A percentile compares a stretch with the other conserved stretches of the same genome.
These are phyloP conservation scores for Todiramphus saurophagus DNA, from an alignment of 2,113 vertebrate genomes.

Conservation along the genomic window DNA sequence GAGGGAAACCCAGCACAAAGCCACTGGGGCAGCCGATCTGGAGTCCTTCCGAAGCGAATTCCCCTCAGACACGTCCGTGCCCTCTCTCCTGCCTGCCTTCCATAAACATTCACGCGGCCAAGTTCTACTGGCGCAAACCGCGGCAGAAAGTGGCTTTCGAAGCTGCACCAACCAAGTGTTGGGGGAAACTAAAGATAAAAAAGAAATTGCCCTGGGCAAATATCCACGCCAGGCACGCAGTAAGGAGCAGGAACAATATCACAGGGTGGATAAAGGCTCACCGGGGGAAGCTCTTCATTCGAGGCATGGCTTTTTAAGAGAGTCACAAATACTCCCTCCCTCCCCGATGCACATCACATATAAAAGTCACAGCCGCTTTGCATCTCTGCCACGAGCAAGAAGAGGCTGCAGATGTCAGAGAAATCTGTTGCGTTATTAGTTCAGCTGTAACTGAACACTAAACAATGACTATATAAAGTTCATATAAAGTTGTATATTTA, in stretches of 20 bases:
- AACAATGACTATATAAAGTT: not conserved
- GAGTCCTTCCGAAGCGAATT: not conserved
- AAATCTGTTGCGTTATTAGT: not conserved
- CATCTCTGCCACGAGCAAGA: not conserved
- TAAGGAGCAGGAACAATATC: rapidly evolving
- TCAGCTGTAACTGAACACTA: not conserved
- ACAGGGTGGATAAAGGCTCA: not conserved
- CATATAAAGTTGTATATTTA: not conserved
- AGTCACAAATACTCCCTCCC: not conserved
- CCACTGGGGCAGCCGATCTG: not conserved
- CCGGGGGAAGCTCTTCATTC: not conserved
- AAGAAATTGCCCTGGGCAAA: not conserved
- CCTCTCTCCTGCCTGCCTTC: not conserved
- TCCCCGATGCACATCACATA: rapidly evolving
- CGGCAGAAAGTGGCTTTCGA: not conserved
- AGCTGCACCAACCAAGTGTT: not conserved
- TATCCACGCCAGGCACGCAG: not conserved
- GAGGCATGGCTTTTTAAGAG: not conserved
- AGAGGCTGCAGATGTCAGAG: not conserved
- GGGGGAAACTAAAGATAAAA: not conserved
- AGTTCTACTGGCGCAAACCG: not conserved
- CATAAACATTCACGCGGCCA: not conserved
- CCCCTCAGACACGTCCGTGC: not conserved
- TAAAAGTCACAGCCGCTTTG: not conserved
- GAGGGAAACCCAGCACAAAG: not conserved